Evolutionary conservation across 2,113 vertebrate species (phyloP), one percentile per base, ranked within the genome.

Genomic region (Ardeotis arabs): DNA sequence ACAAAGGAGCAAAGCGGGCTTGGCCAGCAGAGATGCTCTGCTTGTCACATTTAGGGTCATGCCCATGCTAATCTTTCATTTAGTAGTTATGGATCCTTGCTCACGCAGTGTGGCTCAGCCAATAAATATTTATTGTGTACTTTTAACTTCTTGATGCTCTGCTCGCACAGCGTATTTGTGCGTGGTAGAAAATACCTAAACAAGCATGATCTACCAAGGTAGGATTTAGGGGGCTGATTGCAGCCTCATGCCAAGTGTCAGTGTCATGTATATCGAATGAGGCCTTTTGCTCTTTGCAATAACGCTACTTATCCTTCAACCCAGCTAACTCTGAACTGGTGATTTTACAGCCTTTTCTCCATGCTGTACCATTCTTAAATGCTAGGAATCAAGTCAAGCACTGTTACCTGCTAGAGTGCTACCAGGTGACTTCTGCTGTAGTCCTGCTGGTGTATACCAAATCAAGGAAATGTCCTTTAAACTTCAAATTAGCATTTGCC

Each of bases 141-240:
- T 50, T 87, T 67, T 66, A 55, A 50, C 10, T 58, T 53, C 21
- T 31, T 50, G 41, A 14, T 52, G 27, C 29, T 87, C 45, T 81
- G 45, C n/a, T 63, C 3, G 0, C 10, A n/a, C 12, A 1, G 4
- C 39, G 27, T 15, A 3, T 70, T 91, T 45, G 12, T 31, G 14
- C 16, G 2, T 12, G 41, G 19, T 2, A 14, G 44, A 84, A 92
- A 79, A 88, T 4, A 9, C 23, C 31, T 68, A 47, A 73, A 7
- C 28, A 68, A 87, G 16, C 10, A 23, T 8, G 52, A 53, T 24
- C 27, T 45, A 7, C 78, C 35, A 41, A 85, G 52, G 31, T 47
- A 45, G 62, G 44, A 23, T 60, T 7, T 83, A 47, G 23, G 62
- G 27, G 19, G 13, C 7, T 50, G 37, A 14, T 17, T 53, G 22